Percentiles rank a stretch among this genome's conserved stretches.
Evolutionary conservation across 2,113 vertebrate species (phyloP).

Genomic region (Cyphomyrus discorhynchus): DNA sequence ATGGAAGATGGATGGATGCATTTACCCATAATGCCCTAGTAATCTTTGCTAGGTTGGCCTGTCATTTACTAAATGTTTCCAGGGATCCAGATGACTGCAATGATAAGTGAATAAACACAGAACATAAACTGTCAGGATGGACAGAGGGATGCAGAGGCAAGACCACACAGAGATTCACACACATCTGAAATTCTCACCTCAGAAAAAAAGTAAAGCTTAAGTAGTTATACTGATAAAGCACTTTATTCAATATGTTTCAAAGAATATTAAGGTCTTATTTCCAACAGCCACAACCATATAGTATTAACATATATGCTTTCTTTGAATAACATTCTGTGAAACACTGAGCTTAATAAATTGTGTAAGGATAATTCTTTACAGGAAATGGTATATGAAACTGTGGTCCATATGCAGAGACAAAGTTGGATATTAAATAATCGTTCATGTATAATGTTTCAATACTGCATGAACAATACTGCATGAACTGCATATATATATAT

Average conservation of each 20-base stretch:
- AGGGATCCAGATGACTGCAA: neutral
- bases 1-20: neutral
- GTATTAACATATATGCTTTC: constrained; percentile 1
- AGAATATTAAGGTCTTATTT: neutral
- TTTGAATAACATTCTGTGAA: neutral
- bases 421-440: neutral
- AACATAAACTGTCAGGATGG: neutral
- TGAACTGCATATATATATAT: neutral
- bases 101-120: neutral
- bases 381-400: neutral
- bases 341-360: neutral
- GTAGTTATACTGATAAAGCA: neutral
- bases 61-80: neutral
- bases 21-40: neutral
- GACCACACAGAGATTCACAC: neutral
- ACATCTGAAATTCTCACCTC: neutral
- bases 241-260: constrained; percentile 18
- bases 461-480: neutral
- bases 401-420: neutral
- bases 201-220: neutral
- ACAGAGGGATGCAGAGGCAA: neutral
- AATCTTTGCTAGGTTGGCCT: neutral
- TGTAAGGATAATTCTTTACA: neutral
- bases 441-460: neutral
- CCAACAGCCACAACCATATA: neutral